Base-by-base conservation (phyloP, 2,113 vertebrate species). In the Hemichromis elongatus region DNA sequence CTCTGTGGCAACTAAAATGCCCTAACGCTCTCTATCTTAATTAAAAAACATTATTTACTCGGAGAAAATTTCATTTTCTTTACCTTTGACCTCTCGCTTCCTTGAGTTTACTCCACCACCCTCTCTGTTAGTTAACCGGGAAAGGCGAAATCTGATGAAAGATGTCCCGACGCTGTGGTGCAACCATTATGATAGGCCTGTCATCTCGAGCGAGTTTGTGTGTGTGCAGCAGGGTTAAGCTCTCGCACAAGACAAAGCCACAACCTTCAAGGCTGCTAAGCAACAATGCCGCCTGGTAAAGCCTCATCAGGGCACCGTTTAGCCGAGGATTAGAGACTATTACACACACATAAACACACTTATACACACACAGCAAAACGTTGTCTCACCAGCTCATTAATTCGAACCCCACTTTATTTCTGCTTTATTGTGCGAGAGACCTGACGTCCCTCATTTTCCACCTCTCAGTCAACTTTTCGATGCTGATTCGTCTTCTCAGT, bases 31-130 rank as follows among this genome's bases (percentile, higher is more conserved):
- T 94, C 88, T 9, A 68, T 91, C 90, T 90, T 94, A 92, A 94
- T 95, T 94, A 94, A 94, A 94, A 93, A 84, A 59, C 89, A 90
- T 93, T 87, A 92, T 94, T 94, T 92, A 90, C 82, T 85, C 19
- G 1, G 85, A 88, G 88, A 89, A 90, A 88, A 87, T 92, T 88
- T 92, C 37, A 91, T 92, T 90, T 87, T 91, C 84, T 79, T 80
- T 79, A 40, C 90, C 81, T 90, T 24, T 91, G 91, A 91, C 92
- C 92, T 66, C 84, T 80, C 18, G 45, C 84, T 90, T 91, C 80
- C 85, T 89, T 82, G 82, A 83, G 14, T 47, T 50, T 81, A 81
- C 73, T 50, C 66, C 87, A 53, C 68, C 28, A 66, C 57, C 59
- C 83, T 83, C 54, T 63, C 33, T 70, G 79, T 78, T 24, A 14